Evolutionary conservation across 2,113 vertebrate species (phyloP).

Genomic region (Datnioides undecimradiatus): DNA sequence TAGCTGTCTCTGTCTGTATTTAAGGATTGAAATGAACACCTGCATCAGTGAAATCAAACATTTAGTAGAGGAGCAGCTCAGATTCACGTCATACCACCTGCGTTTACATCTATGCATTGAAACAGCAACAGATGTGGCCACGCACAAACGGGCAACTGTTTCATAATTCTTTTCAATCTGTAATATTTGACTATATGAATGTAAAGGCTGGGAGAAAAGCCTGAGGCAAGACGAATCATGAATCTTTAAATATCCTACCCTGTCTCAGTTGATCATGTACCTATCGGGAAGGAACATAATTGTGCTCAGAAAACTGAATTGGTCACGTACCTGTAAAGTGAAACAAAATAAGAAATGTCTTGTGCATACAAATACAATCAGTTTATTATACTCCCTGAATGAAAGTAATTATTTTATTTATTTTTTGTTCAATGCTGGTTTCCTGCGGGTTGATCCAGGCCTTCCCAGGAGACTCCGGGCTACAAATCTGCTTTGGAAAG

Average conservation of each 20-base stretch:
- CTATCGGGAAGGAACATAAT: neutral
- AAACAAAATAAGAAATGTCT: neutral
- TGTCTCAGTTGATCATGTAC: neutral
- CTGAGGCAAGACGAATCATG: neutral
- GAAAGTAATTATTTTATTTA: neutral
- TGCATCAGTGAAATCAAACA: neutral
- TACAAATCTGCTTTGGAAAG: constrained; percentile 92
- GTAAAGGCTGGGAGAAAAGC: neutral
- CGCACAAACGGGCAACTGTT: neutral
- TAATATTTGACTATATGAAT: constrained; percentile 7
- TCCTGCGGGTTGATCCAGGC: constrained; percentile 77
- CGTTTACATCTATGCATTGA: neutral
- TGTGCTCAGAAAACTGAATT: neutral
- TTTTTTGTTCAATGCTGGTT: neutral
- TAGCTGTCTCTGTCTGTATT: too few relatives aligned
- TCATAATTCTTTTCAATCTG: neutral
- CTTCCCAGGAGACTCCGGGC: constrained; percentile 89
- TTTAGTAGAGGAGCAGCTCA: neutral
- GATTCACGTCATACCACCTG: neutral
- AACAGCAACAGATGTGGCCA: neutral
- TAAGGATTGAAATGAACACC: neutral
- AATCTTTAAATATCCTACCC: neutral
- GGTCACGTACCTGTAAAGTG: neutral
- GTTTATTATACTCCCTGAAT: neutral
- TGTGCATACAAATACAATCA: neutral